Base-by-base conservation (phyloP, 1,140 invertebrate genomes). In the Drosophila kurseongensis region DNA sequence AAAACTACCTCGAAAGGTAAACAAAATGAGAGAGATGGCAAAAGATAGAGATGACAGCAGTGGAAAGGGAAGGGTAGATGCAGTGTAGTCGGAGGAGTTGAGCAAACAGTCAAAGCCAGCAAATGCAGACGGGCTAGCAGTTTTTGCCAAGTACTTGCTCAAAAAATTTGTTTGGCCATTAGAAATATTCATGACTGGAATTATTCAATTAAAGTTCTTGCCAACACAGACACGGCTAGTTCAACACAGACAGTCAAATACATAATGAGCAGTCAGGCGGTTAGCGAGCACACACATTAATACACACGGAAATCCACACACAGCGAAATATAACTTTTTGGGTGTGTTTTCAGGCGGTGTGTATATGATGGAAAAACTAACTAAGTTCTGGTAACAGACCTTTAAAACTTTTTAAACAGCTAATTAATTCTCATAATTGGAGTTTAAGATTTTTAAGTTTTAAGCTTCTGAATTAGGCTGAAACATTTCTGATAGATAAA, bases 91-190 rank as follows among this genome's bases (percentile, higher is more conserved):
- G 14, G 16, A 7, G 8, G 32, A 5, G 54, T 9, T 71, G 36
- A 56, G 60, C 83, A 82, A 82, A 82, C 75, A 81, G 65, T 63
- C 75, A 68, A 57, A 54, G 35, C 52, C 27, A 36, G 42, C 44
- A 52, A 82, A 62, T 59, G 72, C 57, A 83, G 75, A 67, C 75
- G 18, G 45, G 40, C 14, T 62, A 73, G 62, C 59, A 85, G 79
- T 89, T 89, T 77, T 69, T 52, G 29, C 16, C 75, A 89, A 83
- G 76, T 71, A 77, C 84, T 89, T 73, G 84, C 84, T 45, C 27
- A 71, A 86, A 82, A 86, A 88, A 78, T 86, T 86, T 86, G 83
- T 86, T 88, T 89, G 84, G 80, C 79, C 75, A 88, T 88, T 89
- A 88, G 84, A 88, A 89, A 89, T 85, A 85, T 86, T 86, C 82